These are phyloP conservation scores for Anaspis maculata DNA, from an alignment of 2,888 invertebrate species.

Conservation along the genomic window DNA sequence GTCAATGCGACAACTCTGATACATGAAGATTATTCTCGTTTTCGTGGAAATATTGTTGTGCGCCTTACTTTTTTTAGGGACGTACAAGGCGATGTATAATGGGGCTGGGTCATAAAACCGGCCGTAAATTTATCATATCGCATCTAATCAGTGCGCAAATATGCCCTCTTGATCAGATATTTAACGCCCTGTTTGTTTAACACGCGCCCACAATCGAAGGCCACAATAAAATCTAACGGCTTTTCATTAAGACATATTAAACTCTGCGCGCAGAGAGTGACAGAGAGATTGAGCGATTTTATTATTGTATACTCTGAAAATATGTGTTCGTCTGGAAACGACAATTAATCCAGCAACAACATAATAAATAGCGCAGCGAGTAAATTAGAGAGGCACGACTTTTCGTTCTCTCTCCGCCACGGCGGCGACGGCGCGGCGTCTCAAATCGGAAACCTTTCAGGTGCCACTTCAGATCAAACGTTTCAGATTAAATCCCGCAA, in stretches of 20 bases:
- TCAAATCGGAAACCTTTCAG: slow-evolving; percentile 37
- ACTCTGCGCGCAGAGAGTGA: slow-evolving; percentile 5
- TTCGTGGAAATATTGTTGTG: no score
- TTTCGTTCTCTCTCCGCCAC: no score
- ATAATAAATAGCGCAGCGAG: no score
- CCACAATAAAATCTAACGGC: slow-evolving; percentile 25
- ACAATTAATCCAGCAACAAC: slow-evolving; percentile 29
- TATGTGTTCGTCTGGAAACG: slow-evolving; percentile 18
- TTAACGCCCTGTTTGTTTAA: slow-evolving; percentile 30
- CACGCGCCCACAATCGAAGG: slow-evolving; percentile 15
- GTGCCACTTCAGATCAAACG: slow-evolving; percentile 35
- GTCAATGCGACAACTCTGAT: no score
- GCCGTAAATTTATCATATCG: slow-evolving; percentile 26
- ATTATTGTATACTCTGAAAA: slow-evolving; percentile 13
- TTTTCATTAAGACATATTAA: slow-evolving; percentile 29
- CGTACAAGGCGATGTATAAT: no score
- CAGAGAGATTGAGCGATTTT: slow-evolving; percentile 18
- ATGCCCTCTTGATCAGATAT: slow-evolving; percentile 26
- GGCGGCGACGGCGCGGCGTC: no score
- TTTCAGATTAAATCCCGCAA: slow-evolving; percentile 34
- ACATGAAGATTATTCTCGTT: no score
- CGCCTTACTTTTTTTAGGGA: no score
- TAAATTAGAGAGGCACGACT: no score
- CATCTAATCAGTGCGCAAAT: slow-evolving; percentile 28
- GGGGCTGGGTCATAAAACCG: slow-evolving; percentile 22